Conservation (phyloP, 2,888 invertebrate species). For the Quadroppia sp. region DNA sequence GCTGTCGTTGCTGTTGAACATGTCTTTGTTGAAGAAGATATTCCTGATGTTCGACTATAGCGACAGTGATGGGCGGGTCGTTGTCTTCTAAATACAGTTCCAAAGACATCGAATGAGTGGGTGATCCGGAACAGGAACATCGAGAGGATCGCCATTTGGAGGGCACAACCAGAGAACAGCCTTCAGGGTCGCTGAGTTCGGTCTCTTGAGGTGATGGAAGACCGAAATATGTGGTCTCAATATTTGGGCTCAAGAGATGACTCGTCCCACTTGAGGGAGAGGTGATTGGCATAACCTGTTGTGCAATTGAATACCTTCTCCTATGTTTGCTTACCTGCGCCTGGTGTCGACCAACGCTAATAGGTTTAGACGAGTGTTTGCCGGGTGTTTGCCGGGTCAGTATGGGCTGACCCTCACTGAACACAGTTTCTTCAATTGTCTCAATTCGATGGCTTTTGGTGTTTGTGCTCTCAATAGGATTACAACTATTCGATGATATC, state of each 20-base stretch:
- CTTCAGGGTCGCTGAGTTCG: conserved; percentile 48
- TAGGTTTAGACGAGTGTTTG: conserved; percentile 1
- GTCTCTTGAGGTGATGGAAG: conserved; percentile 49
- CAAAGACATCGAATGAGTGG: conserved; percentile 42
- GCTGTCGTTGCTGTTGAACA: neutral
- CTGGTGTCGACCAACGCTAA: conserved; percentile 11
- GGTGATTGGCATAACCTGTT: conserved; percentile 35
- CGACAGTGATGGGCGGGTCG: conserved; percentile 34
- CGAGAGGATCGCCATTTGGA: conserved; percentile 39
- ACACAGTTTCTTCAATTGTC: conserved; percentile 33
- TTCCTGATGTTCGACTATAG: conserved; percentile 39
- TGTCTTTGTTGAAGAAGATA: conserved; percentile 34
- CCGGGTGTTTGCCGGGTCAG: conserved; percentile 12
- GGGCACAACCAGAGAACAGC: conserved; percentile 44
- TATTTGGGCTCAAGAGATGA: conserved; percentile 40
- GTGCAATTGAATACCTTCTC: conserved; percentile 37
- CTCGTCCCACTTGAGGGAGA: conserved; percentile 40
- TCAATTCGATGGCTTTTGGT: conserved; percentile 15
- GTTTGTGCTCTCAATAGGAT: conserved; percentile 25
- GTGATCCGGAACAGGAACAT: conserved; percentile 43
- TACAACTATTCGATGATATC: conserved; percentile 37
- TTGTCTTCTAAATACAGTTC: conserved; percentile 36
- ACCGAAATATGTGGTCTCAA: conserved; percentile 41
- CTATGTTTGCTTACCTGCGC: conserved; percentile 39
- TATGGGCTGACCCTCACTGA: conserved; percentile 32